Conservation (phyloP, 2,113 vertebrate genomes). For the Lampris incognitus region DNA sequence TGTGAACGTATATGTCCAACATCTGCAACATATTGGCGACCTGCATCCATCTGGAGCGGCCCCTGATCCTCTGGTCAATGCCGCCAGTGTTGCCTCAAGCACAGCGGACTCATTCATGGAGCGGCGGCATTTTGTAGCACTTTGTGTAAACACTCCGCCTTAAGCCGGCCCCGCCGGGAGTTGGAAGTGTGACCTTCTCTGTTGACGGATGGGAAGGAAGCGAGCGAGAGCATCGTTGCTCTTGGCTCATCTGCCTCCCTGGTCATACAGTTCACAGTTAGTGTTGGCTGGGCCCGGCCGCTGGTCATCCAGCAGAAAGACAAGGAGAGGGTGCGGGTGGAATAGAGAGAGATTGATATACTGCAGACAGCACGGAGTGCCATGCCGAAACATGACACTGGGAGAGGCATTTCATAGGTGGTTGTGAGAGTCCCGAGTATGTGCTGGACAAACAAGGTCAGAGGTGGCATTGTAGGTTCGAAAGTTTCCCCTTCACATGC, state of each 20-base stretch:
- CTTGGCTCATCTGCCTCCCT: conserved; percentile 52
- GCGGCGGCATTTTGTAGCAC: conserved; percentile 21
- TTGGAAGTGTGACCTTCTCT: conserved; percentile 65
- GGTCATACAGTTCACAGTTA: conserved; percentile 47
- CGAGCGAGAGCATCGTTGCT: conserved; percentile 47
- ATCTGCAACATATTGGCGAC: conserved; percentile 7
- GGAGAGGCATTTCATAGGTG: conserved; percentile 55
- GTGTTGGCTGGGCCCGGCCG: conserved; percentile 6
- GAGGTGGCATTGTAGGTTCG: conserved; percentile 27
- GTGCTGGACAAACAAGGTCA: conserved; percentile 40
- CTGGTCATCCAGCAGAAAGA: conserved; percentile 4
- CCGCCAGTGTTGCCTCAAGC: conserved; percentile 60
- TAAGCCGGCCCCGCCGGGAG: conserved; percentile 40
- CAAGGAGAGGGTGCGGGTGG: neutral
- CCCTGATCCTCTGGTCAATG: conserved; percentile 57
- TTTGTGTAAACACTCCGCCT: conserved; percentile 66
- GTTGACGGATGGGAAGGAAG: conserved; percentile 63
- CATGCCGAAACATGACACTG: conserved; percentile 22
- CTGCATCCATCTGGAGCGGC: neutral
- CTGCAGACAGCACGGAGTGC: neutral
- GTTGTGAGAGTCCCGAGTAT: conserved; percentile 24
- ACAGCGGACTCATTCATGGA: conserved; percentile 75
- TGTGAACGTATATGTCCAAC: neutral
- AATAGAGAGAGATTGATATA: neutral
- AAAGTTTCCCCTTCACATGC: neutral